Conservation (phyloP, 2,888 invertebrate genomes). For the Gerris lacustris region DNA sequence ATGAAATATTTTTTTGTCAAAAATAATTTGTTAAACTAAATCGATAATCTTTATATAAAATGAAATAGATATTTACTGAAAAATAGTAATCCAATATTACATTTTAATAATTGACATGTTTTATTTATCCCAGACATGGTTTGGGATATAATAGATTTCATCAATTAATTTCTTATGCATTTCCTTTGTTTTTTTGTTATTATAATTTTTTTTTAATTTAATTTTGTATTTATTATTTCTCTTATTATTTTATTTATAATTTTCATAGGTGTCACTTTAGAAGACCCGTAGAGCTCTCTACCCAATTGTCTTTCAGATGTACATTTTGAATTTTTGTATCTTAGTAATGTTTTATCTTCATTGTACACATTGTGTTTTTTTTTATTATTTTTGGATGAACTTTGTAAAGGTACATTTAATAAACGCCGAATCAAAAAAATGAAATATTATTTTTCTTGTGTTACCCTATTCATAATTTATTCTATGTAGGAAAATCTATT, state of each 20-base stretch:
- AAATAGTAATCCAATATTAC: no score
- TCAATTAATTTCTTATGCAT: not conserved
- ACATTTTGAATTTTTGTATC: constrained; percentile 23
- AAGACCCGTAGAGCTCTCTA: constrained; percentile 25
- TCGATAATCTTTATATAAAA: no score
- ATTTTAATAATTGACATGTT: no score
- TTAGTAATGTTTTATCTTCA: constrained; percentile 8
- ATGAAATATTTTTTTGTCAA: no score
- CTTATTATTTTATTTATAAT: constrained; percentile 6
- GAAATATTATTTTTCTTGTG: no score
- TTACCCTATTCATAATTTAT: no score
- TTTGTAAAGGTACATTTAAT: constrained; percentile 23
- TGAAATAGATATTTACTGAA: no score
- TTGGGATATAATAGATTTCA: no score
- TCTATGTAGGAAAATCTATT: no score
- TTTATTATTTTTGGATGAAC: constrained; percentile 24
- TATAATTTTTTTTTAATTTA: not conserved
- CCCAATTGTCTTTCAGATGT: constrained; percentile 28
- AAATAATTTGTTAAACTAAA: no score
- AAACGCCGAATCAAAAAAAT: constrained; percentile 8
- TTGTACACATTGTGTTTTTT: constrained; percentile 19
- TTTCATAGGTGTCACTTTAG: not conserved
- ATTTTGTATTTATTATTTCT: not conserved
- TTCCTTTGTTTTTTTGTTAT: not conserved
- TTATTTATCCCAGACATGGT: no score